Conservation (phyloP, 2,888 invertebrate species). For the Ophion costatus region DNA sequence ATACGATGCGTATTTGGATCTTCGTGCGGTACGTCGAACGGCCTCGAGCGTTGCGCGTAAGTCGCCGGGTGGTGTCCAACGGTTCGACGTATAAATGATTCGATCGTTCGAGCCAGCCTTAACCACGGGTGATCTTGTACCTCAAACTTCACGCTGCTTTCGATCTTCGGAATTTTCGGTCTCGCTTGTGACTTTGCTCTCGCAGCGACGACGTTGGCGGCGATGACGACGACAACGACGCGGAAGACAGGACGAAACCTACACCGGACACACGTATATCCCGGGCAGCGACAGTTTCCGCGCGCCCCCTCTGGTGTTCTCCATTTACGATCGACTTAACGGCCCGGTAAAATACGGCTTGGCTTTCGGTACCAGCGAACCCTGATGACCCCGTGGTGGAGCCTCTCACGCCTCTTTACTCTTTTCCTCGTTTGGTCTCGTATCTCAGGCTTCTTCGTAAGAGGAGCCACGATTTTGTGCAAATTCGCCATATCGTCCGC, state of each 20-base stretch:
- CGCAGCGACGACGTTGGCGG: constrained; percentile 12
- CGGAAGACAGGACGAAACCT: constrained; percentile 24
- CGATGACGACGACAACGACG: constrained; percentile 19
- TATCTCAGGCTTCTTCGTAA: background rate
- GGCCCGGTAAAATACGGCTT: constrained; percentile 76
- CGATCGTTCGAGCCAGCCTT: constrained; percentile 58
- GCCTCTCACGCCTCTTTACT: constrained; percentile 57
- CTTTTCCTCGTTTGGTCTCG: constrained; percentile 12
- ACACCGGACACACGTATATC: constrained; percentile 30
- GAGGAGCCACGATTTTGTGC: background rate
- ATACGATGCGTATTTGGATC: background rate
- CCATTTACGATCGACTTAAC: constrained; percentile 77
- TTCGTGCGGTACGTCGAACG: background rate
- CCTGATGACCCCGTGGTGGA: constrained; percentile 58
- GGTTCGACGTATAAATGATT: constrained; percentile 61
- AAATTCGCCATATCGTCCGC: background rate
- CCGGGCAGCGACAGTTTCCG: constrained; percentile 70
- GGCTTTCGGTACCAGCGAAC: constrained; percentile 61
- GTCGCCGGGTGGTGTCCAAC: constrained; percentile 28
- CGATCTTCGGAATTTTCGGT: constrained; percentile 59
- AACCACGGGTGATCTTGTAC: constrained; percentile 70
- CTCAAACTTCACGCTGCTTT: constrained; percentile 67
- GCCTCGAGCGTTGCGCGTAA: constrained; percentile 28
- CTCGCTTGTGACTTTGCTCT: constrained; percentile 17
- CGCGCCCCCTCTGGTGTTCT: constrained; percentile 54